Evolutionary conservation across 1,140 invertebrate species (phyloP), one percentile per base, ranked within the genome.

Genomic region (Macrobrachium nipponense): DNA sequence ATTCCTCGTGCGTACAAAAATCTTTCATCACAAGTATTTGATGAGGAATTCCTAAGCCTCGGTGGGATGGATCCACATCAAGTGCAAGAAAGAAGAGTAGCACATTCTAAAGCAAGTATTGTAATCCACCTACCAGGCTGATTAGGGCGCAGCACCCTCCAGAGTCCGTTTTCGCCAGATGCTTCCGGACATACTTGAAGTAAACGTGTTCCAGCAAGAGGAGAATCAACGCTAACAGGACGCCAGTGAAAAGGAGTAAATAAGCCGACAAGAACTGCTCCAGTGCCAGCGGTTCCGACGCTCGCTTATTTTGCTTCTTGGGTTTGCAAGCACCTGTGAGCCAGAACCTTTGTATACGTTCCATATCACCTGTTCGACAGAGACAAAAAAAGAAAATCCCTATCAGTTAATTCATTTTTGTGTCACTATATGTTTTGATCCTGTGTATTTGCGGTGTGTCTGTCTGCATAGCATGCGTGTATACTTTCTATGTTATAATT

Each of bases 251-350:
- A 17, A 99, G 93, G 82, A 99, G 93, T 15, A 99, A 93, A 91
- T 99, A 99, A n/a, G 98, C 98, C 58, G 96, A 98, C 89, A 99
- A 95, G 91, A 99, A 99, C 92, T 99, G 98, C 91, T 99, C 96
- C 62, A 99, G 93, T 2, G 98, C 98, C 86, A 99, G 92, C 0
- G 97, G 98, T 91, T 98, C 96, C 76, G 92, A 93, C 1, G 90
- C 88, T 78, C 90, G 89, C 73, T 89, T 88, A 75, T 90, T 86
- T 66, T 89, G 96, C 90, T 97, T 97, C 20, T 96, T 96, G 0
- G 96, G 96, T 89, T 97, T 96, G 91, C 98, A 99, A 0, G 97
- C 97, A 8, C 98, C 98, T 0, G 98, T 98, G 94, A 99, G 96
- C 98, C 98, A 99, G 91, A 97, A 99, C 90, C 97, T 94, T 89